phyloP scores from a whole-genome alignment of 2,797 vertebrate species.

The Schizopygopsis malacanthus region DNA sequence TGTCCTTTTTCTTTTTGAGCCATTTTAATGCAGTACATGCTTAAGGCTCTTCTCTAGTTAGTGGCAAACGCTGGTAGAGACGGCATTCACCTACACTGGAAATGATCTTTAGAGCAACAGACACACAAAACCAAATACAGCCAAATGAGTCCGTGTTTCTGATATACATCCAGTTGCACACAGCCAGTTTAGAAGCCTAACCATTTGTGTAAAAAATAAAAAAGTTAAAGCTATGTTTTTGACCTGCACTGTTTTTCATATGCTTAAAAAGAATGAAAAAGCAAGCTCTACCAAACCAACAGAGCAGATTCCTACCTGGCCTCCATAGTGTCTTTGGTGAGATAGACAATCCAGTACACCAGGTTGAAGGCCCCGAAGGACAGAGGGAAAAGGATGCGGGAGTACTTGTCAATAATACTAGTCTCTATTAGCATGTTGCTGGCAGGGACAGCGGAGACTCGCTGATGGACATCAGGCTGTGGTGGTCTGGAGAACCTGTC shows the following conservation, averaged over 20 bases:
- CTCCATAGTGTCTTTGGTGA: conserved; percentile 98
- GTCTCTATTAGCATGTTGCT: conserved; percentile 81
- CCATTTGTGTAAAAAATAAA: neutral
- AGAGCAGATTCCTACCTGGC: conserved; percentile 71
- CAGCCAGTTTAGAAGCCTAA: neutral
- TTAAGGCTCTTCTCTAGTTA: neutral
- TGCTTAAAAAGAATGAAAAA: neutral
- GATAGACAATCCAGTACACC: conserved; percentile 97
- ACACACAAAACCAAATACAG: neutral
- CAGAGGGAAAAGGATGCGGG: conserved; percentile 94
- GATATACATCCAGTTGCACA: neutral
- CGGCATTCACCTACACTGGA: neutral
- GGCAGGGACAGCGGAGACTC: conserved; percentile 73
- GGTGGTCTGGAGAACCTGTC: conserved; percentile 76
- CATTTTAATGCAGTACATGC: neutral
- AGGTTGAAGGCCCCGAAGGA: conserved; percentile 97
- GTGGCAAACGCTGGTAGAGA: neutral
- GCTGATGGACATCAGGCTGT: conserved; percentile 74
- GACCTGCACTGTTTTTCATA: neutral
- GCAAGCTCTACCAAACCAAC: neutral
- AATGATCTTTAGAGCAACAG: neutral
- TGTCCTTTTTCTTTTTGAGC: neutral
- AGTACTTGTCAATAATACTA: conserved; percentile 97
- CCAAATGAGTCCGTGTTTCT: neutral
- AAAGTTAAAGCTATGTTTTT: neutral